Evolutionary conservation across 2,888 invertebrate species (phyloP), one percentile per base, ranked within the genome.

Genomic region (Gibbula magus): DNA sequence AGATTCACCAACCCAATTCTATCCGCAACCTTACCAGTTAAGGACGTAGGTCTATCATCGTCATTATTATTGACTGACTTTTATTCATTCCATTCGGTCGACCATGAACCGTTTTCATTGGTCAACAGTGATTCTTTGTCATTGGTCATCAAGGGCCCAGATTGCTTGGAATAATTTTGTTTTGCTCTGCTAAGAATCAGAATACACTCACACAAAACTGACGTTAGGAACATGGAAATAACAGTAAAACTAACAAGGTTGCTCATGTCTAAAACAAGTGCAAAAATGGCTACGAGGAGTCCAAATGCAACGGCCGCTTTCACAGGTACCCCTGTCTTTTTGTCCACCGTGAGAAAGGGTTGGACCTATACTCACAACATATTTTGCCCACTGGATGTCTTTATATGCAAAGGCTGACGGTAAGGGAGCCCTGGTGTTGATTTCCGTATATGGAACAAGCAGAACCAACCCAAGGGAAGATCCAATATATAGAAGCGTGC

Each of bases 241-340:
- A 97, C 97, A 96, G 97, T 97, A 91, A 98, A 97, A 90, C 97
- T 97, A 0, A 98, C 97, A 52, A 98, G 93, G 88, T 96, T 96
- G 87, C 96, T 95, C 85, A 98, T 94, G 92, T 98, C 97, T 88
- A 97, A 96, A 51, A 97, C 92, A 66, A 98, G 93, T 7, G 97
- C 97, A 77, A 97, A 95, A 0, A 96, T 80, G 2, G 89, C 86
- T n/a, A 89, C 85, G 4, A 89, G 29, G 0, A 86, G 67, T 0
- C 91, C 91, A 61, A 90, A 85, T n/a, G 87, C 83, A 10, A 89
- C 39, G 7, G 91, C 85, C 8, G 91, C 88, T 20, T 89, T 80
- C 2, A 91, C 52, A 1, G 92, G 92, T 1, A 91, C 91, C 78
- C 97, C 96, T 0, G 97, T 96, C 85, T 95, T 96, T 74, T 95